These are phyloP conservation scores for Gracilinanus agilis DNA, from an alignment of 2,113 vertebrate genomes.

Conservation along the genomic window DNA sequence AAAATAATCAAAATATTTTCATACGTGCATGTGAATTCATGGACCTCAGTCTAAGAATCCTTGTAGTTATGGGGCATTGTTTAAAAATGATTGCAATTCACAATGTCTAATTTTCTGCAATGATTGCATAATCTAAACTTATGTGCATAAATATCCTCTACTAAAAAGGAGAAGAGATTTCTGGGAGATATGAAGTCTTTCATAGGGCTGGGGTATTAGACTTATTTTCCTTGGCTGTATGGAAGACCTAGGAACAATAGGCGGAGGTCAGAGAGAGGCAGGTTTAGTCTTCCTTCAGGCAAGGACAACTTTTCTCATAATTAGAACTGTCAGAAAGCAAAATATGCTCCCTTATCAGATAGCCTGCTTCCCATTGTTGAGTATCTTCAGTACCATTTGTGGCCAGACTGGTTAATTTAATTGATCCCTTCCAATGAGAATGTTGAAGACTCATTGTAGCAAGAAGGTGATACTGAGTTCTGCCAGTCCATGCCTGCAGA, in stretches of 20 bases:
- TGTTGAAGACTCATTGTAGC: background rate
- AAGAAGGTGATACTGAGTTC: background rate
- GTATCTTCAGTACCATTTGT: too few relatives aligned
- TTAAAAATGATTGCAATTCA: background rate
- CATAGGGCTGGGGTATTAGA: background rate
- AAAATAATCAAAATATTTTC: too few relatives aligned
- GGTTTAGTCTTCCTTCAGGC: background rate
- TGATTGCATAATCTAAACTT: background rate
- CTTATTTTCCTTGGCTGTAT: background rate
- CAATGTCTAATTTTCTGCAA: background rate
- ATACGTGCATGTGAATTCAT: background rate
- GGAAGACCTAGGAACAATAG: background rate
- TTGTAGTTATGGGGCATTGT: background rate
- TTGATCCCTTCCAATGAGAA: background rate
- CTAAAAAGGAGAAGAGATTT: background rate
- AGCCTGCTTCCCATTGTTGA: too few relatives aligned
- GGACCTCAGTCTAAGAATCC: background rate
- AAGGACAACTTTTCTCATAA: background rate
- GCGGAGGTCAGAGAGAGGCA: background rate
- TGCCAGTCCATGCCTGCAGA: background rate
- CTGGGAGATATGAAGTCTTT: background rate
- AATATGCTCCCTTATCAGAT: background rate
- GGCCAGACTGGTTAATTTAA: background rate
- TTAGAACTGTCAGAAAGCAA: background rate
- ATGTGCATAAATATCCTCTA: background rate